These are phyloP conservation scores for Prionailurus viverrinus DNA, from an alignment of 2,113 vertebrate species.

Conservation along the genomic window DNA sequence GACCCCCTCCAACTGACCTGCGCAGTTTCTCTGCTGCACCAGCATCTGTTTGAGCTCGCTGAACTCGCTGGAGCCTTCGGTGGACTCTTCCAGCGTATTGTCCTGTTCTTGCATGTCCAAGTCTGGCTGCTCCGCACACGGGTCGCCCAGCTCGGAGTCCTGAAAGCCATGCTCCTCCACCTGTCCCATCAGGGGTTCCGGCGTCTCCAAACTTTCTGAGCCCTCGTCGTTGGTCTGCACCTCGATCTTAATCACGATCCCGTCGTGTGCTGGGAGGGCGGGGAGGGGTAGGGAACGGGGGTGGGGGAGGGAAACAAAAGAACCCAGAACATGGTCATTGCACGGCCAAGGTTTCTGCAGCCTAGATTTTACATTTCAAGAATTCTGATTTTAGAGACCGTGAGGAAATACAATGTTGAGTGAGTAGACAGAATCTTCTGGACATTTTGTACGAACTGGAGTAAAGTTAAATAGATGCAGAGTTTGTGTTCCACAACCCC, in stretches of 20 bases:
- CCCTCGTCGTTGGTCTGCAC: conserved; percentile 84
- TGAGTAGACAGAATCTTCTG: conserved; percentile 6
- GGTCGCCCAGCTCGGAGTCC: conserved; percentile 76
- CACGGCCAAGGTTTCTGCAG: background rate
- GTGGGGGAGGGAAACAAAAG: background rate
- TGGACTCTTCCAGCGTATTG: conserved; percentile 61
- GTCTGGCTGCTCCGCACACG: conserved; percentile 75
- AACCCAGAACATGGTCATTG: conserved; percentile 29
- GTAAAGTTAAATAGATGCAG: background rate
- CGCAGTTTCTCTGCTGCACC: conserved; percentile 77
- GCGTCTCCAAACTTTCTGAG: conserved; percentile 76
- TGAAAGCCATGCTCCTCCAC: conserved; percentile 82
- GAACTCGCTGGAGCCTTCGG: conserved; percentile 72
- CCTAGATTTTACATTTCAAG: background rate
- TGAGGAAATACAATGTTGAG: background rate
- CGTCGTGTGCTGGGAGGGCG: conserved; percentile 73
- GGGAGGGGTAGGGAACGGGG: too few species aligned
- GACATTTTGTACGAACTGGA: background rate
- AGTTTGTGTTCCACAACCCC: background rate
- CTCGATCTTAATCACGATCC: conserved; percentile 84
- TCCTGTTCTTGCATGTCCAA: conserved; percentile 77
- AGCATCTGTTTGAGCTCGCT: conserved; percentile 84
- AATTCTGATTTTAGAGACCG: background rate
- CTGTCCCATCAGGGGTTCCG: conserved; percentile 81
- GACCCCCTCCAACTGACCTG: conserved; percentile 51